Conservation (phyloP, 1,140 invertebrate genomes). For the Tigriopus japonicus region DNA sequence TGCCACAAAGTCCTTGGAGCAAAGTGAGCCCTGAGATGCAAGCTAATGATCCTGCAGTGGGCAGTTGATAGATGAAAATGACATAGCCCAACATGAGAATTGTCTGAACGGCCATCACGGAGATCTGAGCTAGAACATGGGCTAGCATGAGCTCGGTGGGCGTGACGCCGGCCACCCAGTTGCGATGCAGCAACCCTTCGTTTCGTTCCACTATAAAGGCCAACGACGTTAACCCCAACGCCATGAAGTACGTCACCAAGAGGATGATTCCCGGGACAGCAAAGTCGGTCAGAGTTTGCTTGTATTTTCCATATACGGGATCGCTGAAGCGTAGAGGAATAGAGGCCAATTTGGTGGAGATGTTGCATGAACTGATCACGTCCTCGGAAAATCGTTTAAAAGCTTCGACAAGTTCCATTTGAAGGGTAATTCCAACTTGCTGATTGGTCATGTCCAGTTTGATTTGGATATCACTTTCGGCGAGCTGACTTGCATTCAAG, state of each 20-base stretch:
- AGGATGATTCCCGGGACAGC: constrained; percentile 56
- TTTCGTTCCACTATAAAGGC: constrained; percentile 77
- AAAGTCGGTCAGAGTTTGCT: constrained; percentile 33
- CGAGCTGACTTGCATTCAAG: background rate
- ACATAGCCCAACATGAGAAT: background rate
- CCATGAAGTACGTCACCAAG: constrained; percentile 78
- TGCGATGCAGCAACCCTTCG: constrained; percentile 70
- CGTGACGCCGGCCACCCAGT: constrained; percentile 64
- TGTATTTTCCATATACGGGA: constrained; percentile 51
- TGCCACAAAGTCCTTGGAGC: constrained; percentile 62
- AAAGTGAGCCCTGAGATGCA: constrained; percentile 39
- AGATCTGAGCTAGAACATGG: constrained; percentile 77
- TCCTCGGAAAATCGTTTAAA: constrained; percentile 15
- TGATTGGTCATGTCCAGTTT: constrained; percentile 67
- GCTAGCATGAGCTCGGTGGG: constrained; percentile 75
- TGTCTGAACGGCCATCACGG: constrained; percentile 75
- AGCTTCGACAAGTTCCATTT: background rate
- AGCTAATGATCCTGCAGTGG: background rate
- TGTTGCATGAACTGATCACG: background rate
- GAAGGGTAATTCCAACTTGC: constrained; percentile 1
- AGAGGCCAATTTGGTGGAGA: background rate
- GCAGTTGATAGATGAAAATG: constrained; percentile 6
- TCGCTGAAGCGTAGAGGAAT: constrained; percentile 26
- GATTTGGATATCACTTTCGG: background rate
- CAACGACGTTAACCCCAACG: constrained; percentile 79